These are phyloP conservation scores for Drosophila novamexicana DNA, from an alignment of 1,140 invertebrate species.

Conservation along the genomic window DNA sequence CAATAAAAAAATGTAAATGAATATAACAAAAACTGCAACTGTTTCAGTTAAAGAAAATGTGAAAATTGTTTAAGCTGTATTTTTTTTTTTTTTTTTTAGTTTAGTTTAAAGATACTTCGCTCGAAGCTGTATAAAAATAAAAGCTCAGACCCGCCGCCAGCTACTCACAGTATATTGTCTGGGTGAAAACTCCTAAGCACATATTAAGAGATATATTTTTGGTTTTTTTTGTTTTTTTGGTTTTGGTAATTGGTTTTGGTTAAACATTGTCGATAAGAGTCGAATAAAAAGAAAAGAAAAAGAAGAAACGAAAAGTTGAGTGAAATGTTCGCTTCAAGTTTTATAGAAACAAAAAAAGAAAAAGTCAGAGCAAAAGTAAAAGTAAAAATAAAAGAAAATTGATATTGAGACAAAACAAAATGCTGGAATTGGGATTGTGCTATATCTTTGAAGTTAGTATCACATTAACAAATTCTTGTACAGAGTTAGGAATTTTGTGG, in stretches of 20 bases:
- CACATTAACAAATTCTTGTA: too few species aligned
- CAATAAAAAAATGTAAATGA: neutral
- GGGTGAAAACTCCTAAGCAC: constrained; percentile 83
- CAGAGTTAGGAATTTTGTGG: too few species aligned
- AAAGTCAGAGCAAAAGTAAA: constrained; percentile 12
- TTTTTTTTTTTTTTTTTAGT: constrained; percentile 6
- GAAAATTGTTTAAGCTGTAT: constrained; percentile 23
- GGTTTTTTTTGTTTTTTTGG: constrained; percentile 18
- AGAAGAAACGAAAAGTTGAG: constrained; percentile 75
- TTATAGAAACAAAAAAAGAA: constrained; percentile 8
- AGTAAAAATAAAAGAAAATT: neutral
- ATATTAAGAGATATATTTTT: constrained; percentile 43
- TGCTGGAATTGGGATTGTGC: constrained; percentile 2
- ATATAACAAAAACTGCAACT: constrained; percentile 22
- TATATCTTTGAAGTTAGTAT: neutral
- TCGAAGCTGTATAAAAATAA: constrained; percentile 23
- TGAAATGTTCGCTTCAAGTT: constrained; percentile 25
- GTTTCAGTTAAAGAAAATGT: constrained; percentile 12
- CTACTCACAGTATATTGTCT: constrained; percentile 85
- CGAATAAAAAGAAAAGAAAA: constrained; percentile 68
- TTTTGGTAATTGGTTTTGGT: constrained; percentile 34
- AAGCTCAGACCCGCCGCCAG: constrained; percentile 40
- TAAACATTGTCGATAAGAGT: constrained; percentile 38
- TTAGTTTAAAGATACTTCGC: constrained; percentile 13
- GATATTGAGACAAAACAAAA: constrained; percentile 29